Percentiles rank a stretch among this genome's conserved stretches.
phyloP scores from a whole-genome alignment of 2,113 vertebrate species.

The Myotis yumanensis region DNA sequence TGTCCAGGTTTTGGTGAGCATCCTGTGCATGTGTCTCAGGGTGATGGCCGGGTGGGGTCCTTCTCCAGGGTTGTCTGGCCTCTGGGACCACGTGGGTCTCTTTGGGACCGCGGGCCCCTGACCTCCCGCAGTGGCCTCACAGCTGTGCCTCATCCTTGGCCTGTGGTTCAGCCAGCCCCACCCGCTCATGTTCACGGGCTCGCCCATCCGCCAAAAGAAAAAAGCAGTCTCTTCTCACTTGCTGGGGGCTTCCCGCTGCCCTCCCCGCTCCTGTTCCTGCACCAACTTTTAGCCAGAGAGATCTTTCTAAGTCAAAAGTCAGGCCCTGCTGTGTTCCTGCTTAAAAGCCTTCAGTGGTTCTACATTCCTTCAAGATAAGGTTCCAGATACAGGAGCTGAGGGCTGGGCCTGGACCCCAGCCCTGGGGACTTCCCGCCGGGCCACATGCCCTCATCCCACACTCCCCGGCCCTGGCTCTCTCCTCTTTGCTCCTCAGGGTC shows the following conservation, averaged over 20 bases:
- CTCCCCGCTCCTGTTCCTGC: rapidly evolving
- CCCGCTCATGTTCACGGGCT: rapidly evolving
- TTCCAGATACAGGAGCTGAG: background rate
- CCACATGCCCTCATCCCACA: rapidly evolving
- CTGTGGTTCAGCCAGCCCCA: rapidly evolving
- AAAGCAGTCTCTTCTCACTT: background rate
- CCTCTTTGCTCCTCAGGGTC: background rate
- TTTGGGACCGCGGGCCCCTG: background rate
- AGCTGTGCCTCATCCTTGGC: rapidly evolving
- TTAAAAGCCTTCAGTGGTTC: background rate
- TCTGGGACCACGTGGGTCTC: background rate
- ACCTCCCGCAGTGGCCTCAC: background rate
- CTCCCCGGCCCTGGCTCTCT: rapidly evolving
- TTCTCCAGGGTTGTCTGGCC: background rate
- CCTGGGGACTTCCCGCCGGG: rapidly evolving
- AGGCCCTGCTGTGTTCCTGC: background rate
- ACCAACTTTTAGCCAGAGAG: background rate
- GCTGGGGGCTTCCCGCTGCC: background rate
- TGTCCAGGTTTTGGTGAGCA: rapidly evolving
- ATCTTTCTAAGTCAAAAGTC: background rate
- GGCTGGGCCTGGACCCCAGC: background rate
- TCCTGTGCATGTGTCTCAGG: no score
- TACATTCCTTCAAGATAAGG: background rate
- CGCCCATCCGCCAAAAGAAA: rapidly evolving
- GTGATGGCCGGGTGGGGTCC: background rate